Base-by-base conservation (phyloP, 1,140 invertebrate genomes). In the Psix sp. region DNA sequence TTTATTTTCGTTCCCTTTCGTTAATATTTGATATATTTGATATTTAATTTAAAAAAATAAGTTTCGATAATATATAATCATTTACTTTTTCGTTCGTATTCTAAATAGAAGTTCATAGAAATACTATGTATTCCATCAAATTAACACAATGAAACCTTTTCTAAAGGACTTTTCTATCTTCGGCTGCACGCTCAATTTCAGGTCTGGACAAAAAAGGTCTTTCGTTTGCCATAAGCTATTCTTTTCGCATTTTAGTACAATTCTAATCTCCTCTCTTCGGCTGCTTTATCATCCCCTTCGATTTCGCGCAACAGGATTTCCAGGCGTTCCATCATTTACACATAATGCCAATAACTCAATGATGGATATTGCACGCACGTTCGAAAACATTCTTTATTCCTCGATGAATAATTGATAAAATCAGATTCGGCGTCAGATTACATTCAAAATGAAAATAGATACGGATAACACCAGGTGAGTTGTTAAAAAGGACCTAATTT, bases 231-330 rank as follows among this genome's bases (percentile, higher is more conserved):
- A 24, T 36, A 59, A 65, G 52, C 51, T 35, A 63, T 65, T 75
- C 54, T 75, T 70, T 65, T 18, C 62, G 40, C 62, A 48, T 56
- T 66, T 40, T 31, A 33, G 26, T 68, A 65, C 57, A 65, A 68
- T 66, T 68, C 60, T 75, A 75, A 75, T 75, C 65, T 65, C 65
- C 52, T 54, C 29, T 57, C 36, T 48, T 54, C 29, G 15, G 38
- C 40, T 40, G 35, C 48, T 57, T 74, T 56, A 66, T 75, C 72
- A 42, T 42, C 46, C 11, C 52, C 48, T 42, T 14, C 17, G 45
- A 21, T 33, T 39, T 68, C 29, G 18, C 39, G 21, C 26, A 38
- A 51, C 31, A 26, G 36, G 56, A 63, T 71, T 57, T 54, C 35
- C 1, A 54, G 13, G 20, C 56, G n/a, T 62, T 70, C 56, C 57